Conservation (phyloP, 2,113 vertebrate species). For the Phalacrocorax pelagicus region DNA sequence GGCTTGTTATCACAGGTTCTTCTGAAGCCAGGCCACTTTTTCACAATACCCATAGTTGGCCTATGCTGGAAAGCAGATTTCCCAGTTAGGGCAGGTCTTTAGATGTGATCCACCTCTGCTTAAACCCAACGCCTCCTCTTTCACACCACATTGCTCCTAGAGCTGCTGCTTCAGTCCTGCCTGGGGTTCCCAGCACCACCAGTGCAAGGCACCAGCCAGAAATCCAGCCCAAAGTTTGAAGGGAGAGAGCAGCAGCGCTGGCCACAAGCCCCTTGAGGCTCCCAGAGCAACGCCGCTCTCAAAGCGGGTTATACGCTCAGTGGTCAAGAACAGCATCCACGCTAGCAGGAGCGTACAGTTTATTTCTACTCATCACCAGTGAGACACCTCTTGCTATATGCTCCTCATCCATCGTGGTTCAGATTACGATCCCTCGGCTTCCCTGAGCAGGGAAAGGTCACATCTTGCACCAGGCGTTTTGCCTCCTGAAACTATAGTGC, state of each 20-base stretch:
- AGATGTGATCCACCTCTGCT: not conserved
- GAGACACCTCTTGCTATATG: not conserved
- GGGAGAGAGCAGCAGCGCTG: not conserved
- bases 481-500: not conserved
- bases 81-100: not conserved
- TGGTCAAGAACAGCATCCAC: not conserved
- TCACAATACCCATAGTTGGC: accelerated
- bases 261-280: not conserved
- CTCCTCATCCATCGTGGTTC: not conserved
- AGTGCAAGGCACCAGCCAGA: not conserved
- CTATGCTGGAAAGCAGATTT: not conserved
- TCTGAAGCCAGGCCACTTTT: not conserved
- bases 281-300: not conserved
- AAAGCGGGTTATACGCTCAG: not conserved
- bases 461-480: not conserved
- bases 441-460: not conserved
- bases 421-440: not conserved
- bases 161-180: not conserved
- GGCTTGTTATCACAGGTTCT: not conserved
- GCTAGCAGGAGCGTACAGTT: accelerated
- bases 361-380: not conserved
- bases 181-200: not conserved
- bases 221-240: not conserved
- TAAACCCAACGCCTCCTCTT: not conserved
- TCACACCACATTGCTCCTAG: not conserved